Conservation (phyloP, 2,888 invertebrate genomes). For the Dugesia japonica region DNA sequence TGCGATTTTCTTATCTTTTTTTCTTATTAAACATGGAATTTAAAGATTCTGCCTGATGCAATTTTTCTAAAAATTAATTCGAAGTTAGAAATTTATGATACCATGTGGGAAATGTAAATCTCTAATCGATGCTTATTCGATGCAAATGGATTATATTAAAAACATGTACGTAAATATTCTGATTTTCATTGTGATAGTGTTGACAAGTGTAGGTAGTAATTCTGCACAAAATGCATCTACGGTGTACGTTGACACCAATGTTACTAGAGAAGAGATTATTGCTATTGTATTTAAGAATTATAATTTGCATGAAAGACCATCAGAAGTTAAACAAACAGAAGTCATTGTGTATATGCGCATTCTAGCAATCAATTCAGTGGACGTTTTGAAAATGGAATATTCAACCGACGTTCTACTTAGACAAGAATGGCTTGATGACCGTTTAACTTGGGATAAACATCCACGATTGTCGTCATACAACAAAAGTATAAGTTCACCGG, state of each 20-base stretch:
- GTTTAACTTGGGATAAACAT: constrained; percentile 31
- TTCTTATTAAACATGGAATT: constrained; percentile 14
- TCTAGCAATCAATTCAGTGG: constrained; percentile 30
- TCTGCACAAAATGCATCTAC: not conserved
- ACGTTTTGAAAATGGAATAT: constrained; percentile 35
- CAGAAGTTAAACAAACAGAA: constrained; percentile 29
- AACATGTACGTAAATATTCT: not conserved
- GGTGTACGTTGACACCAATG: not conserved
- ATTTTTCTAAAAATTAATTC: not conserved
- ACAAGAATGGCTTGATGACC: constrained; percentile 30
- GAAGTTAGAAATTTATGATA: not conserved
- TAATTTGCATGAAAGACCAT: constrained; percentile 33
- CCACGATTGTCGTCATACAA: constrained; percentile 29
- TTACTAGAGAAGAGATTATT: constrained; percentile 26
- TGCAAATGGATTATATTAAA: not conserved
- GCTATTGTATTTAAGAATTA: constrained; percentile 25
- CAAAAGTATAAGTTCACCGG: constrained; percentile 30
- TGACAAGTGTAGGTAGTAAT: not conserved
- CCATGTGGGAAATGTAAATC: constrained; percentile 7
- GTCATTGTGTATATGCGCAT: constrained; percentile 33
- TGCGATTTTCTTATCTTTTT: constrained; percentile 13
- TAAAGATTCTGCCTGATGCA: not conserved
- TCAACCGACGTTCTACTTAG: constrained; percentile 31
- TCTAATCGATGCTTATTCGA: not conserved
- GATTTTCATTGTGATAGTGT: not conserved